Percentiles rank a stretch among this genome's conserved stretches.
Conservation (phyloP, 2,113 vertebrate genomes). For the Stomatorhinus ivindoensis region DNA sequence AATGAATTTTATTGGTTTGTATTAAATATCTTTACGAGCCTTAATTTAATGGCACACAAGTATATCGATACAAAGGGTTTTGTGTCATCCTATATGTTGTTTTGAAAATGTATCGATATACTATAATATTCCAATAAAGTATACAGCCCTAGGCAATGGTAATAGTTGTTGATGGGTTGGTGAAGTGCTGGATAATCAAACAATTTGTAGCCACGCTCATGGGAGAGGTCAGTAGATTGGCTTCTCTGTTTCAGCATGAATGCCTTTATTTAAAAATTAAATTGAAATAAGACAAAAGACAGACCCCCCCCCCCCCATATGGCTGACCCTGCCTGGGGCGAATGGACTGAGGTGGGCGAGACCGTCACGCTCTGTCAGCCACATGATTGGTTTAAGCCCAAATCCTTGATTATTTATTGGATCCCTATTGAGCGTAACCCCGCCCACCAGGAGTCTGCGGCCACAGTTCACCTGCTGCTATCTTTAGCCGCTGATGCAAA, state of each 20-base stretch:
- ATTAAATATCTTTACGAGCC: background rate
- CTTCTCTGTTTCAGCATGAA: background rate
- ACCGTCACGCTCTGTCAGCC: background rate
- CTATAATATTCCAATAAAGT: background rate
- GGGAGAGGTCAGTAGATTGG: background rate
- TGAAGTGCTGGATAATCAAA: background rate
- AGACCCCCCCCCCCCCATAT: background rate
- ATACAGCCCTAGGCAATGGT: background rate
- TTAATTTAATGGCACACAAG: background rate
- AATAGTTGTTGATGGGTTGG: background rate
- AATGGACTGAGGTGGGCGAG: background rate
- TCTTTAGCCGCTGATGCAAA: background rate
- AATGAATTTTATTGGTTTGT: background rate
- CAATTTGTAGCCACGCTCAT: background rate
- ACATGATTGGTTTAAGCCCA: background rate
- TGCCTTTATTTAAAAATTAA: background rate
- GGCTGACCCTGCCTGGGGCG: background rate
- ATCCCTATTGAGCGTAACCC: background rate
- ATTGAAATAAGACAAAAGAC: background rate
- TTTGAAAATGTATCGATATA: background rate
- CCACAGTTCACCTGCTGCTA: background rate
- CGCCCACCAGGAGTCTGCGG: background rate
- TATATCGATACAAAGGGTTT: background rate
- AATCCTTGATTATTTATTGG: background rate
- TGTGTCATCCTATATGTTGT: background rate